phyloP scores from a whole-genome alignment of 2,888 invertebrate genomes.

The Syrista parreyssii region DNA sequence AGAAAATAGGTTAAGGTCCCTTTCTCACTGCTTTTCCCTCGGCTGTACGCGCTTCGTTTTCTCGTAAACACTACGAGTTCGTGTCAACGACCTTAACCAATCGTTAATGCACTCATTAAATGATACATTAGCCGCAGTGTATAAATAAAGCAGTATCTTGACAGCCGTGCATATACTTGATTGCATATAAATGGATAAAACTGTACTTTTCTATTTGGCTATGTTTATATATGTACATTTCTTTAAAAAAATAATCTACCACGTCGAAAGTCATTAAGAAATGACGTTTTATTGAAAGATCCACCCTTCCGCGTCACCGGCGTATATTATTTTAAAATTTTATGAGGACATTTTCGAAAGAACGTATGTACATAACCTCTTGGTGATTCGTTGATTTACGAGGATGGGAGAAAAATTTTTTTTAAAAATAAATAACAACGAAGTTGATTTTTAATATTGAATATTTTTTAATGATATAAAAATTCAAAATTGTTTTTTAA shows the following conservation, averaged over 20 bases:
- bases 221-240: no score
- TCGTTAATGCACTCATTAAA: background rate
- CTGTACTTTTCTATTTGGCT: no score
- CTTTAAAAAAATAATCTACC: background rate
- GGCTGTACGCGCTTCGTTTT: background rate
- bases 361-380: background rate
- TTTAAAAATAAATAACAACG: background rate
- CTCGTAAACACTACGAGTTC: background rate
- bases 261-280: background rate
- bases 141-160: background rate
- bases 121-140: background rate
- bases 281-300: background rate
- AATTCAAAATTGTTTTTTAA: no score
- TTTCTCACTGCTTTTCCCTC: background rate
- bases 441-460: background rate
- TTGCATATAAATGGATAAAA: no score
- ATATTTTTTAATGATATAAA: background rate
- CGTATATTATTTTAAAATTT: background rate
- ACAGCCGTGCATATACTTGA: background rate
- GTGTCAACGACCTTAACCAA: background rate
- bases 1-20: slow-evolving; percentile 7
- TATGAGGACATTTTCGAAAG: background rate
- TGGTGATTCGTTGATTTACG: background rate
- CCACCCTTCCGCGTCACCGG: background rate
- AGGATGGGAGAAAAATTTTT: background rate